Base-by-base conservation (phyloP, 2,113 vertebrate genomes). In the Corvus hawaiiensis region DNA sequence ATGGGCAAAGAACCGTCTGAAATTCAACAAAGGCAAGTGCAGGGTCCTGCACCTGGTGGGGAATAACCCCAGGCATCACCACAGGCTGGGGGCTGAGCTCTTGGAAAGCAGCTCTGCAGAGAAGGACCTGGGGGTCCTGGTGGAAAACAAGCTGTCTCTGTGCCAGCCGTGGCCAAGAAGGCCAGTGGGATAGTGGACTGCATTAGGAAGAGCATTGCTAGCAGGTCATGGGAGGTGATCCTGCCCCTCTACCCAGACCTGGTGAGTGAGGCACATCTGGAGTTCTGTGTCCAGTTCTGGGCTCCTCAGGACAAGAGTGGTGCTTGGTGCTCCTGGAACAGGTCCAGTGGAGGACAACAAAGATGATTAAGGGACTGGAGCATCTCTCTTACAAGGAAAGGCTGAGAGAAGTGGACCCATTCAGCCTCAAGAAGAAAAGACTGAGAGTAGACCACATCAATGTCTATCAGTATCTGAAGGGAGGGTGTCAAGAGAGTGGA, bases 201-300 rank as follows among this genome's bases (percentile, higher is more conserved):
- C 30, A 3, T 59, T 30, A 41, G 66, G 52, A 43, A 9, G 6
- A 71, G 6, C 12, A 16, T 2, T 71, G 19, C 24, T 30, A 59
- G 30, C 12, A 71, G 27, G 15, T 12, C 3, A 0, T 2, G 12
- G 23, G 30, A 39, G 3, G 1, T n/a, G 24, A n/a, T 61, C 10
- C 37, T 71, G 24, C 2, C 6, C 23, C 35, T 51, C 11, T 51
- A 4, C 4, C 22, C 15, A 22, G 4, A 30, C 30, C 30, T 41
- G 35, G 30, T 49, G 44, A 59, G 32, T 59, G 58, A 35, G 30
- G 35, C 24, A 6, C 18, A n/a, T 17, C 44, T 59, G 23, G 15
- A 59, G 9, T 9, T 9, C 30, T 41, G 28, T 41, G 23, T 28
- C 55, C 19, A 1, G 11, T 51, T 59, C 19, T 69, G 35, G 18